Conservation (phyloP, 2,888 invertebrate species). For the Machimus rusticus region DNA sequence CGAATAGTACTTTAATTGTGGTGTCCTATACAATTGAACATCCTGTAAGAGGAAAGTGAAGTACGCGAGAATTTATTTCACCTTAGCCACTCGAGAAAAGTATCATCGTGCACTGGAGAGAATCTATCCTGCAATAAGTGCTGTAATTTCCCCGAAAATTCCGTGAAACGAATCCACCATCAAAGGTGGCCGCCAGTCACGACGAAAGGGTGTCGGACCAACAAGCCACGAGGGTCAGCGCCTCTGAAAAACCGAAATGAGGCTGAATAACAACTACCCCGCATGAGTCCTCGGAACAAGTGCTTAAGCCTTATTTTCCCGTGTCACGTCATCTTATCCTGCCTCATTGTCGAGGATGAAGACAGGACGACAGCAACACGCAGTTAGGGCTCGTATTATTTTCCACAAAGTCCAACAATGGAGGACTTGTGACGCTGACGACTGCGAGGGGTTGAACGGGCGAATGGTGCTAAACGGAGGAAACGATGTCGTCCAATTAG, state of each 20-base stretch:
- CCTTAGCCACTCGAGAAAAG: background rate
- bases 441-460: background rate
- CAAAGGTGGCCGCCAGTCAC: background rate
- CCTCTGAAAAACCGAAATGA: background rate
- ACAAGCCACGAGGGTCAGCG: background rate
- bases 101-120: background rate
- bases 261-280: background rate
- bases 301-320: conserved; percentile 19
- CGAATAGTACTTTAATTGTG: background rate
- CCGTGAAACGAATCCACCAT: background rate
- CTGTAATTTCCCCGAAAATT: conserved; percentile 2
- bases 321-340: conserved; percentile 27
- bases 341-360: background rate
- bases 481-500: conserved; percentile 49
- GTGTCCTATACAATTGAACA: background rate
- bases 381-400: conserved; percentile 34
- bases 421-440: conserved; percentile 15
- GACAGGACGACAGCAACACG: conserved; percentile 40
- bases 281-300: conserved; percentile 21
- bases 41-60: background rate
- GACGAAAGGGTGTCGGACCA: background rate
- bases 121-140: background rate
- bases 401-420: conserved; percentile 33
- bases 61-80: background rate
- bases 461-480: conserved; percentile 1